Percentiles rank a stretch among this genome's conserved stretches.
These are phyloP conservation scores for Tridacna crocea DNA, from an alignment of 2,888 invertebrate genomes.

Conservation along the genomic window DNA sequence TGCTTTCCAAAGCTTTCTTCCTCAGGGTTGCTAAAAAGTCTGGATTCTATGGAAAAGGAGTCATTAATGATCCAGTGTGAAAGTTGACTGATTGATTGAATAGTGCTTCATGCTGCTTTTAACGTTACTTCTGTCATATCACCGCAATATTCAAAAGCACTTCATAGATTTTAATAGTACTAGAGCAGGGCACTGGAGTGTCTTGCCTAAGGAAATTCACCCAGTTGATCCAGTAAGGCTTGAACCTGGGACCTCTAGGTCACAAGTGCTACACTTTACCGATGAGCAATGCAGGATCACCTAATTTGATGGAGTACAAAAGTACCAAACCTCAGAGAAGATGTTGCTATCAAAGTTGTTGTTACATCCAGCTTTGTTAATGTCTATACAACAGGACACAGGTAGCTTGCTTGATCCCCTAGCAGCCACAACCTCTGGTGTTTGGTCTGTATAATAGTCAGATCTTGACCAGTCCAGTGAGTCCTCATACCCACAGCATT, in stretches of 20 bases:
- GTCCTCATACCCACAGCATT: constrained; percentile 59
- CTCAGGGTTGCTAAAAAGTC: too few species aligned
- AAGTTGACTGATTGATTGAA: not conserved
- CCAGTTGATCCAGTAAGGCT: not conserved
- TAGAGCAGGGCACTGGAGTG: not conserved
- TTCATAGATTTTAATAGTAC: too few species aligned
- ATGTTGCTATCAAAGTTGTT: constrained; percentile 41
- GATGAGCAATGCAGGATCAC: too few species aligned
- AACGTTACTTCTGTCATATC: not conserved
- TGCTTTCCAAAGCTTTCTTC: too few species aligned
- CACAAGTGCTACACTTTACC: not conserved
- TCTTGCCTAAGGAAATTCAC: not conserved
- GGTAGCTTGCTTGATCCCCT: constrained; percentile 46
- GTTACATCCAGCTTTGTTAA: constrained; percentile 52
- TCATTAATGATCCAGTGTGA: too few species aligned
- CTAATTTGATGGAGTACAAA: not conserved
- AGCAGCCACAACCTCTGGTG: constrained; percentile 21
- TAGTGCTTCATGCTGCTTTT: not conserved
- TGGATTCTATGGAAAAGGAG: too few species aligned
- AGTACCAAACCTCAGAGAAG: constrained; percentile 37
- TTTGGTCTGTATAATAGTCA: constrained; percentile 43
- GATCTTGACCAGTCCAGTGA: constrained; percentile 54
- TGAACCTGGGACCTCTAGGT: not conserved
- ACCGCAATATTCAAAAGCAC: too few species aligned
- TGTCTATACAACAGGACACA: constrained; percentile 57